Evolutionary conservation across 2,888 invertebrate species (phyloP).

Genomic region (Drosophila setosimentum): DNA sequence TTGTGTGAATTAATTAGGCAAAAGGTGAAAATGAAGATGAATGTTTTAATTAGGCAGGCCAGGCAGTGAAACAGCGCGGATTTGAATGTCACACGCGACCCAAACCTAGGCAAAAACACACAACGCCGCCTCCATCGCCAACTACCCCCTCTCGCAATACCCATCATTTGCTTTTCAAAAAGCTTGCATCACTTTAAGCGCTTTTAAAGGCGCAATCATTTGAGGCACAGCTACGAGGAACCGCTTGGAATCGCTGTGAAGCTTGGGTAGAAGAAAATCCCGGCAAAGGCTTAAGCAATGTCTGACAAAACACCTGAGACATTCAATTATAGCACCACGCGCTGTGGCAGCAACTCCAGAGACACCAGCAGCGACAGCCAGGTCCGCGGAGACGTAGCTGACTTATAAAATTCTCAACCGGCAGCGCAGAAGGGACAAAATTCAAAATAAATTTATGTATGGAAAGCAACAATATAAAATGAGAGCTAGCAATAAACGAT

Average conservation of each 20-base stretch:
- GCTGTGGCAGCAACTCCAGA: slow-evolving; percentile 32
- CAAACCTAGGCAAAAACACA: background rate
- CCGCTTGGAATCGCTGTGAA: background rate
- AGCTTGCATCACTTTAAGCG: slow-evolving; percentile 59
- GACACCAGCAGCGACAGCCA: slow-evolving; percentile 17
- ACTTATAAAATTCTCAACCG: slow-evolving; percentile 75
- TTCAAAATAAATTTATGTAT: slow-evolving; percentile 34
- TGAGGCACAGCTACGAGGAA: slow-evolving; percentile 5
- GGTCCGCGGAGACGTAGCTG: slow-evolving; percentile 43
- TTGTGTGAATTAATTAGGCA: slow-evolving; percentile 84
- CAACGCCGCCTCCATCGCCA: background rate
- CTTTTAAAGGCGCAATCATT: slow-evolving; percentile 59
- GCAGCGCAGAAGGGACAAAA: slow-evolving; percentile 30
- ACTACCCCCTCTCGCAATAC: background rate
- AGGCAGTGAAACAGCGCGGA: slow-evolving; percentile 56
- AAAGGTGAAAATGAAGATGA: slow-evolving; percentile 85
- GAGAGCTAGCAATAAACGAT: slow-evolving; percentile 9
- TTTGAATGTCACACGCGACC: slow-evolving; percentile 62
- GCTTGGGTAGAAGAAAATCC: slow-evolving; percentile 65
- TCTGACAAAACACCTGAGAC: slow-evolving; percentile 85
- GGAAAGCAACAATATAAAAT: slow-evolving; percentile 13
- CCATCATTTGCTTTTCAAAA: background rate
- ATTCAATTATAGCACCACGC: slow-evolving; percentile 79
- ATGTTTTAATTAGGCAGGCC: slow-evolving; percentile 83
- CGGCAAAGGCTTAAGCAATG: slow-evolving; percentile 84